A percentile compares a stretch with the other conserved stretches of the same genome.
Conservation (phyloP, 2,113 vertebrate genomes). For the Formicarius rufipectus region DNA sequence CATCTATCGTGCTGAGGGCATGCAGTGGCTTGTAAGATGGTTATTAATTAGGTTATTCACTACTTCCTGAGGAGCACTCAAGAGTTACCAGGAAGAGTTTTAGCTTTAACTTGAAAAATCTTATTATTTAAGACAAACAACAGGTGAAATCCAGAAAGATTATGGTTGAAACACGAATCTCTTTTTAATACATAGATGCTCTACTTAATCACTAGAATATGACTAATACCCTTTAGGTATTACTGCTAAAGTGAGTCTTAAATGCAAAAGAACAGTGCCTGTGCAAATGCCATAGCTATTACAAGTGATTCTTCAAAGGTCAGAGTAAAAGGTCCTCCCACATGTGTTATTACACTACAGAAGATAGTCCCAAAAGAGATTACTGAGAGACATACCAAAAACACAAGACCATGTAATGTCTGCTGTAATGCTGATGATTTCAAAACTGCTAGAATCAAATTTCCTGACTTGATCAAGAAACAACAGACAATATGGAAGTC, state of each 20-base stretch:
- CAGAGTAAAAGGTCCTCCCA: slow-evolving; percentile 27
- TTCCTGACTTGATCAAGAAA: neutral
- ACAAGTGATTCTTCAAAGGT: slow-evolving; percentile 29
- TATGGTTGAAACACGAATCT: neutral
- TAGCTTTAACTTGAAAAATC: neutral
- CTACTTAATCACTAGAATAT: slow-evolving; percentile 27
- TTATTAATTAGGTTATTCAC: neutral
- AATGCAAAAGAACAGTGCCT: slow-evolving; percentile 25
- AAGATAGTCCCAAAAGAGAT: neutral
- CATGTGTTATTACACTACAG: neutral
- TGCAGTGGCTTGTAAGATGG: neutral
- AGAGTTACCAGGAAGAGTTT: neutral
- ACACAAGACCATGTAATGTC: neutral
- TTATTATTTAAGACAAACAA: neutral
- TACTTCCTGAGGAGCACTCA: neutral
- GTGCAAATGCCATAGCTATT: slow-evolving; percentile 43
- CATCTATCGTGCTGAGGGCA: neutral
- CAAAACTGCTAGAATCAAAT: neutral
- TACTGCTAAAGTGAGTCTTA: slow-evolving; percentile 26
- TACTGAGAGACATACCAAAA: neutral
- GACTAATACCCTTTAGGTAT: slow-evolving; percentile 45
- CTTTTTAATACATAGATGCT: neutral
- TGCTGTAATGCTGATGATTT: neutral
- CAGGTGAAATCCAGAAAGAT: neutral
- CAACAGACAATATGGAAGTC: neutral